Evolutionary conservation across 2,113 vertebrate genomes (phyloP).

Genomic region (Propithecus coquereli): DNA sequence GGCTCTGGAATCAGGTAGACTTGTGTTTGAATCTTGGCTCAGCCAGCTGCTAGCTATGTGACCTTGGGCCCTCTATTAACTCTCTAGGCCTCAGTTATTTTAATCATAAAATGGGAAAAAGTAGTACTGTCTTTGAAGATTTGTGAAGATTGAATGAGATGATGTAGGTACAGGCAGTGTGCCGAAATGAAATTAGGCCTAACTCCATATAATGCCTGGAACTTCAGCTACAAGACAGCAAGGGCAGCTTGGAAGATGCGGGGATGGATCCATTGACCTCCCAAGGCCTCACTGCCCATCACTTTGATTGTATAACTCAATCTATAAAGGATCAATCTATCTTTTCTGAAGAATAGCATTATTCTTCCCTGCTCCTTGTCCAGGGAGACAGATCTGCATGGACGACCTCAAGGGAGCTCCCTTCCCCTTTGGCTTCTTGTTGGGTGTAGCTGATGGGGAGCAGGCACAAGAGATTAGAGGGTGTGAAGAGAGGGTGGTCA

Average conservation of each 20-base stretch:
- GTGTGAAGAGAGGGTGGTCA: neutral
- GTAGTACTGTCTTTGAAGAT: neutral
- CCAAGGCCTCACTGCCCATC: neutral
- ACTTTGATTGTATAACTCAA: neutral
- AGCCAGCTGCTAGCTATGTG: neutral
- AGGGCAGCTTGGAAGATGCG: neutral
- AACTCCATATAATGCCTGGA: neutral
- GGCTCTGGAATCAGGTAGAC: constrained; percentile 61
- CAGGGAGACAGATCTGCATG: neutral
- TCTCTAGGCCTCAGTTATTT: constrained; percentile 46
- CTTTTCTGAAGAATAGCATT: no score
- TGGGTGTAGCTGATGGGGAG: neutral
- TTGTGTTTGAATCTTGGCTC: constrained; percentile 67
- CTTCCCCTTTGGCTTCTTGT: neutral
- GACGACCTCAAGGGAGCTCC: neutral
- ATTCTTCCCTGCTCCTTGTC: neutral
- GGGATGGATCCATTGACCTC: neutral
- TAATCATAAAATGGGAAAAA: neutral
- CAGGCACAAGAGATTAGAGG: neutral
- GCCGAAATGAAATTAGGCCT: neutral
- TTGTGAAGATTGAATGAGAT: neutral
- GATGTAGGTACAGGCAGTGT: neutral
- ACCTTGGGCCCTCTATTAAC: neutral
- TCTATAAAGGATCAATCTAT: neutral
- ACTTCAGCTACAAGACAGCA: neutral